Evolutionary conservation across 2,113 vertebrate species (phyloP).

Genomic region (Engystomops pustulosus): DNA sequence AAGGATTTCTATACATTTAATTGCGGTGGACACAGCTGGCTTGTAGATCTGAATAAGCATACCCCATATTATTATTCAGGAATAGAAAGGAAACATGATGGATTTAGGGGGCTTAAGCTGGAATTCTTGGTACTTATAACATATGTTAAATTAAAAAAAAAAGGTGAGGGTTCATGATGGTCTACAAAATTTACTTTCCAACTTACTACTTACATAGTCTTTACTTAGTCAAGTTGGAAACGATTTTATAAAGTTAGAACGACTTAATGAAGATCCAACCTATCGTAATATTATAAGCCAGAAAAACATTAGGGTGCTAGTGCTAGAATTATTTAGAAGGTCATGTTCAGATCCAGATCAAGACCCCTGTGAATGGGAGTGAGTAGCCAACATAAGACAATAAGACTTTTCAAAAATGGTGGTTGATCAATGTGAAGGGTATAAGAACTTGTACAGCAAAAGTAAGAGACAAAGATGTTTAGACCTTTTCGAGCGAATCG

Average conservation of each 20-base stretch:
- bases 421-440: slow-evolving; percentile 77
- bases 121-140: slow-evolving; percentile 69
- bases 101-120: slow-evolving; percentile 74
- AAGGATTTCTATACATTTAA: background rate
- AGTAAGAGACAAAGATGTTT: slow-evolving; percentile 84
- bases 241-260: too few species aligned
- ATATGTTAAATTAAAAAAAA: too few species aligned
- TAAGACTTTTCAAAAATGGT: slow-evolving; percentile 68
- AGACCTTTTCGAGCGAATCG: slow-evolving; percentile 83
- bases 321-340: background rate
- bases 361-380: slow-evolving; percentile 72
- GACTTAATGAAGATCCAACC: too few species aligned
- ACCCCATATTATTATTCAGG: slow-evolving; percentile 66
- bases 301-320: background rate
- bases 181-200: background rate
- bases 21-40: slow-evolving; percentile 69
- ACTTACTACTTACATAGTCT: background rate
- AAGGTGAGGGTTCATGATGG: background rate
- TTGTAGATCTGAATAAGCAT: slow-evolving; percentile 72
- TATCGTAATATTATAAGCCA: background rate
- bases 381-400: slow-evolving; percentile 69
- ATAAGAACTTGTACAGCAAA: slow-evolving; percentile 81
- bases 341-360: slow-evolving; percentile 72
- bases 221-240: background rate
- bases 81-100: slow-evolving; percentile 65